Conservation (phyloP, 2,113 vertebrate genomes). For the Planiliza haematocheilus region DNA sequence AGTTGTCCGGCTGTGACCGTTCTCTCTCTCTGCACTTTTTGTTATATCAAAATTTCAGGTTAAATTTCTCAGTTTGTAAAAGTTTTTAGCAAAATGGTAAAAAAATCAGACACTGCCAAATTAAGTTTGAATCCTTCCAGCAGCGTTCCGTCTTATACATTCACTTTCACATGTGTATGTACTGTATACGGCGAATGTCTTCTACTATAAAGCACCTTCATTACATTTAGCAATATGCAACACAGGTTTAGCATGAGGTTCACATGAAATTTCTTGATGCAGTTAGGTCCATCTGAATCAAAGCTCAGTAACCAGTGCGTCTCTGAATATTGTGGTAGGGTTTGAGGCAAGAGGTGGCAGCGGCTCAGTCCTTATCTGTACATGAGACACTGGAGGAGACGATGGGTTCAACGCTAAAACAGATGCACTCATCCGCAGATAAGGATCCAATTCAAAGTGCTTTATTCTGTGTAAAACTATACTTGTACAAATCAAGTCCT, state of each 20-base stretch:
- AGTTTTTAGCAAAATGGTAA: slow-evolving; percentile 17
- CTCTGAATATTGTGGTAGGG: background rate
- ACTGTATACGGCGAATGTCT: slow-evolving; percentile 13
- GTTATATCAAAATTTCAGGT: slow-evolving; percentile 13
- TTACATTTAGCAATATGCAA: slow-evolving; percentile 8
- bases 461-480: slow-evolving; percentile 30
- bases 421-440: background rate
- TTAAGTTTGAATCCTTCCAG: background rate
- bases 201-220: slow-evolving; percentile 41
- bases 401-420: background rate
- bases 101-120: slow-evolving; percentile 29
- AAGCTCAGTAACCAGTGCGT: background rate
- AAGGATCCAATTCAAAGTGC: slow-evolving; percentile 34
- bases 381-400: slow-evolving; percentile 29
- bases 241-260: slow-evolving; percentile 15
- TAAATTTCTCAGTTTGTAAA: slow-evolving; percentile 15
- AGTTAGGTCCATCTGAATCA: slow-evolving; percentile 8
- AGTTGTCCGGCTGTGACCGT: too few relatives aligned
- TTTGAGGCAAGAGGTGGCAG: slow-evolving; percentile 42
- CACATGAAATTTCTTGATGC: slow-evolving; percentile 8
- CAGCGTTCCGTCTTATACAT: slow-evolving; percentile 40
- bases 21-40: background rate
- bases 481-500: background rate
- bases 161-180: slow-evolving; percentile 19
- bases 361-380: slow-evolving; percentile 18